These are phyloP conservation scores for Danio albolineatus DNA, from an alignment of 2,797 vertebrate genomes.

Conservation along the genomic window DNA sequence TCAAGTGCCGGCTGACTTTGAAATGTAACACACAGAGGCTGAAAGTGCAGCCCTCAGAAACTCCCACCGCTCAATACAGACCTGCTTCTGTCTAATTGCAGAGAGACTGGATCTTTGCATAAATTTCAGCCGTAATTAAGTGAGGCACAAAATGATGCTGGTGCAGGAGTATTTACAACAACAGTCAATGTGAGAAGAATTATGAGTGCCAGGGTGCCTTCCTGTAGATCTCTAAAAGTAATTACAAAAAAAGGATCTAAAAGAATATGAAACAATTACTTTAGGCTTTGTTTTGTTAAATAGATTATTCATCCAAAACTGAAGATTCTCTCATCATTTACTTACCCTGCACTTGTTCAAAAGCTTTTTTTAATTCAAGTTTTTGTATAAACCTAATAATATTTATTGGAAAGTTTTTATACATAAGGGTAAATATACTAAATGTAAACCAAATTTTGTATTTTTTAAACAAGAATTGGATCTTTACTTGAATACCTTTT, in stretches of 20 bases:
- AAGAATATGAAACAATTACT: background rate
- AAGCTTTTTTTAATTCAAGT: too few species aligned
- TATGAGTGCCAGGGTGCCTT: background rate
- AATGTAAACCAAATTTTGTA: too few species aligned
- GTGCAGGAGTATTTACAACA: background rate
- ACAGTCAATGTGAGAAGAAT: conserved; percentile 17
- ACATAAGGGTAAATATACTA: too few species aligned
- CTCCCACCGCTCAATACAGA: conserved; percentile 26
- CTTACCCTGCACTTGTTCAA: too few species aligned
- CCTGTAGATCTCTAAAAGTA: background rate
- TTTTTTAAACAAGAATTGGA: too few species aligned
- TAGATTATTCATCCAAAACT: too few species aligned
- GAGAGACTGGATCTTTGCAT: conserved; percentile 20
- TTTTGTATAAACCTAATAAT: too few species aligned
- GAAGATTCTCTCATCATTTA: too few species aligned
- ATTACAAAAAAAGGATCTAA: background rate
- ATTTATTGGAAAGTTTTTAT: too few species aligned
- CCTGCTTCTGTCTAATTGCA: conserved; percentile 16
- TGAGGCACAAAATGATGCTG: background rate
- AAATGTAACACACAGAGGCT: conserved; percentile 29
- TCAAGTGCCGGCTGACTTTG: background rate
- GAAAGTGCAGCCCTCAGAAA: conserved; percentile 23
- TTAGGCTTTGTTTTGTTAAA: background rate
- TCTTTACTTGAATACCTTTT: too few species aligned
- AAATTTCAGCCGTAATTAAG: background rate